Percentiles rank a stretch among this genome's conserved stretches.
phyloP scores from a whole-genome alignment of 2,888 invertebrate species.

The Cremastobaeus sp. region DNA sequence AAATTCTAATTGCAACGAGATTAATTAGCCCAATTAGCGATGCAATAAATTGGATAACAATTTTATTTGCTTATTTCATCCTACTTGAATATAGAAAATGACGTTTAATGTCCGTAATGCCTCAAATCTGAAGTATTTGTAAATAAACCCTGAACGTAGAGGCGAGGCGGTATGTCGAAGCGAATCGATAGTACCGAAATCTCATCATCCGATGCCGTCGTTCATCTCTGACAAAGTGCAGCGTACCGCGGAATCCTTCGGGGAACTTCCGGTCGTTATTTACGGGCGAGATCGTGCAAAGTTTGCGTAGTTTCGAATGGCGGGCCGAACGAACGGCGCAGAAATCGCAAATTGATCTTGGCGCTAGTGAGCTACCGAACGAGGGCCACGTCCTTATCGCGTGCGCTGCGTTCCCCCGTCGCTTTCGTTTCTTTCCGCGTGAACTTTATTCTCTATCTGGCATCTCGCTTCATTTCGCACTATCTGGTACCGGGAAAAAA shows the following conservation, averaged over 20 bases:
- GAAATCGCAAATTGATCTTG: constrained; percentile 73
- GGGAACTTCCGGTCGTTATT: constrained; percentile 75
- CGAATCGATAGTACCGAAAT: constrained; percentile 63
- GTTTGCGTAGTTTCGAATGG: constrained; percentile 69
- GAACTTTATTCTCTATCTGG: constrained; percentile 42
- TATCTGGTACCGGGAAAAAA: constrained; percentile 31
- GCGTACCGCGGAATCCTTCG: constrained; percentile 71
- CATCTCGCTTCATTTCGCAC: constrained; percentile 40
- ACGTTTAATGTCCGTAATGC: constrained; percentile 50
- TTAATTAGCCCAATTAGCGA: too few relatives aligned
- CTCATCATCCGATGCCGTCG: constrained; percentile 64
- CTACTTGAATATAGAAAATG: constrained; percentile 34
- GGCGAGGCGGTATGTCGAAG: constrained; percentile 40
- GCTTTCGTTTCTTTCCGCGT: constrained; percentile 36
- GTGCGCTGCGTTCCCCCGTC: constrained; percentile 38
- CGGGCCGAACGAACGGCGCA: constrained; percentile 65
- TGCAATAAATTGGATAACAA: too few relatives aligned
- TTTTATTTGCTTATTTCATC: constrained; percentile 33
- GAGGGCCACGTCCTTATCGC: constrained; percentile 66
- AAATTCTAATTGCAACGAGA: not conserved
- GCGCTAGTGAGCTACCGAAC: constrained; percentile 62
- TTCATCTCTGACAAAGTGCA: constrained; percentile 71
- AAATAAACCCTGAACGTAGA: constrained; percentile 47
- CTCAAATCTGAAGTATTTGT: constrained; percentile 51
- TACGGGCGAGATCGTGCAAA: constrained; percentile 71